Conservation (phyloP, 2,888 invertebrate genomes). For the Muscina levida region DNA sequence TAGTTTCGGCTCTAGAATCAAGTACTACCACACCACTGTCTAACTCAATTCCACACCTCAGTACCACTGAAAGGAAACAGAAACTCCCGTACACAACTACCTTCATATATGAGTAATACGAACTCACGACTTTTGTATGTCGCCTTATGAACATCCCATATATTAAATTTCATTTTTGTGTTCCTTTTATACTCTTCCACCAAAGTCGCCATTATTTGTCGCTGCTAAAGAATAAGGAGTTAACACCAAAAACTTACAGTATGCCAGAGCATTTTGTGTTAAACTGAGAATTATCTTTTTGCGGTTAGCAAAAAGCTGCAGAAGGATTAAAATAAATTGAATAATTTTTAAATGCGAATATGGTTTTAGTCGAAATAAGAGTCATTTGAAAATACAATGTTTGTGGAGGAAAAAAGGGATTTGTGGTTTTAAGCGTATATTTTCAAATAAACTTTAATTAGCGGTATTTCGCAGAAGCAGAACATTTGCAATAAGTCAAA, state of each 20-base stretch:
- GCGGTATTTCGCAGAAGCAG: too few relatives aligned
- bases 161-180: conserved; percentile 26
- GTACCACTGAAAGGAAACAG: not conserved
- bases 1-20: too few relatives aligned
- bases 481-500: too few relatives aligned
- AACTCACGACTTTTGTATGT: conserved; percentile 22
- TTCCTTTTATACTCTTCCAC: not conserved
- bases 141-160: conserved; percentile 11
- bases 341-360: conserved; percentile 6
- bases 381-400: conserved; percentile 25
- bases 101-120: conserved; percentile 15
- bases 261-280: not conserved
- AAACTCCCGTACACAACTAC: not conserved
- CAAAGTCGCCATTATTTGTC: conserved; percentile 16
- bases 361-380: not conserved
- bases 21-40: too few relatives aligned
- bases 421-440: conserved; percentile 38
- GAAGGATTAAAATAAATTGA: conserved; percentile 41
- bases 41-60: not conserved
- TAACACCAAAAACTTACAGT: not conserved
- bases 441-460: not conserved
- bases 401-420: not conserved
- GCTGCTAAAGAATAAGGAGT: not conserved
- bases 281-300: conserved; percentile 32
- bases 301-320: conserved; percentile 33